Evolutionary conservation across 2,888 invertebrate genomes (phyloP), one percentile per base, ranked within the genome.

Genomic region (Agrotis clavis): DNA sequence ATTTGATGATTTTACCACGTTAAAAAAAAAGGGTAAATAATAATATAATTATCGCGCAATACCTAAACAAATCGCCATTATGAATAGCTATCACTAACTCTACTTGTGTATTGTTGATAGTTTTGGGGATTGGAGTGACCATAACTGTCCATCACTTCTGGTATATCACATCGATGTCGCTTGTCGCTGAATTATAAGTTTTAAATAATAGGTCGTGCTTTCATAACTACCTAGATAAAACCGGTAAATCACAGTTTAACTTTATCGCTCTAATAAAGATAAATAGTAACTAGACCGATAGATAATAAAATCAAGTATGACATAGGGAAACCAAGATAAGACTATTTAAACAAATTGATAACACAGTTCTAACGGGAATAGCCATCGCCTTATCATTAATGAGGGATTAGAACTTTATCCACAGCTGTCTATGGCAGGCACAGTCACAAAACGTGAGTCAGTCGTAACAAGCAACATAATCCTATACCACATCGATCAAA

Each of bases 341-440:
- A 41, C 16, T 45, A 13, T 67, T 54, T 13, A 61, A 50, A 25
- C 14, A 16, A 19, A 19, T 59, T 45, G 63, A 73, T 73, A 67
- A 61, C 19, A 50, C 35, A 47, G 67, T 77, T 81, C 64, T 51
- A 61, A 80, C 64, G 77, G 47, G 64, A 67, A 67, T 53, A 18
- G 4, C 19, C 5, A 30, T 6, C 51, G 4, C n/a, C 4, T 53
- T 64, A 53, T 69, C 63, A 25, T 51, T 59, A 30, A 35, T 35
- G 4, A 19, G 47, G 47, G 54, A 62, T 76, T 35, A 48, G 13
- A 62, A 50, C 30, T 18, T 47, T 41, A 73, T 54, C 11, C 18
- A 14, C 16, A 30, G 16, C 30, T 61, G 14, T 30, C 16, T 51
- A 51, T 18, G 16, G 2, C 45, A 11, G 41, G 1, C 56, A 56